phyloP scores from a whole-genome alignment of 2,797 vertebrate species.

The Tiaroga cobitis region DNA sequence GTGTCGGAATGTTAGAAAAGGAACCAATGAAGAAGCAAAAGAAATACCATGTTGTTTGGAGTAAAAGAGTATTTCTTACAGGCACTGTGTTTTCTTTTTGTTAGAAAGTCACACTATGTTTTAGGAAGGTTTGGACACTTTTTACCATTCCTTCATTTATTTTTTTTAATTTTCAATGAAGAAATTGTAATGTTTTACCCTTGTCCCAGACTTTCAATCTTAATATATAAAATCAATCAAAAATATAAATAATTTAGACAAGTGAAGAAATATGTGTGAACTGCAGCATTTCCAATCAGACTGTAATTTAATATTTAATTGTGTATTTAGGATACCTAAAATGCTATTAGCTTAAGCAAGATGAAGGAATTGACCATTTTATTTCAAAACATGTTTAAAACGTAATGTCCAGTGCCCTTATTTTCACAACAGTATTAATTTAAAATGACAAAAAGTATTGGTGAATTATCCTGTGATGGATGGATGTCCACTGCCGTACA shows the following conservation, averaged over 20 bases:
- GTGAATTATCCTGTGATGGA: not conserved
- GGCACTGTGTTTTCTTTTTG: not conserved
- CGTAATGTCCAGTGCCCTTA: not conserved
- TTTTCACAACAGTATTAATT: not conserved
- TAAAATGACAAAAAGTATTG: not conserved
- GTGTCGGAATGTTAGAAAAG: conserved; percentile 22
- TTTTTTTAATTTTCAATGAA: not conserved
- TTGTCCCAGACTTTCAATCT: not conserved
- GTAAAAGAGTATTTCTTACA: conserved; percentile 1
- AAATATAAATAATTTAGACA: not conserved
- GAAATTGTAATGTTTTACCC: not conserved
- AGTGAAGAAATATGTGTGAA: not conserved
- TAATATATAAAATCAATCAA: not conserved
- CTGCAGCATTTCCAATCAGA: not conserved
- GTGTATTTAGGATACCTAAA: not conserved
- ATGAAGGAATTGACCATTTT: not conserved
- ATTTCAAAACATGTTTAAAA: not conserved
- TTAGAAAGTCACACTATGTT: not conserved
- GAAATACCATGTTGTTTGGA: conserved; percentile 58
- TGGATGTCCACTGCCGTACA: not conserved
- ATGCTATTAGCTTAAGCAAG: not conserved
- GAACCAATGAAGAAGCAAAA: conserved; percentile 6
- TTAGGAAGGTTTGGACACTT: not conserved
- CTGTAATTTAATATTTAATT: not conserved
- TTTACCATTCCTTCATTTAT: not conserved